Percentiles rank a stretch among this genome's conserved stretches.
These are phyloP conservation scores for Chloroceryle aenea DNA, from an alignment of 2,113 vertebrate species.

Conservation along the genomic window DNA sequence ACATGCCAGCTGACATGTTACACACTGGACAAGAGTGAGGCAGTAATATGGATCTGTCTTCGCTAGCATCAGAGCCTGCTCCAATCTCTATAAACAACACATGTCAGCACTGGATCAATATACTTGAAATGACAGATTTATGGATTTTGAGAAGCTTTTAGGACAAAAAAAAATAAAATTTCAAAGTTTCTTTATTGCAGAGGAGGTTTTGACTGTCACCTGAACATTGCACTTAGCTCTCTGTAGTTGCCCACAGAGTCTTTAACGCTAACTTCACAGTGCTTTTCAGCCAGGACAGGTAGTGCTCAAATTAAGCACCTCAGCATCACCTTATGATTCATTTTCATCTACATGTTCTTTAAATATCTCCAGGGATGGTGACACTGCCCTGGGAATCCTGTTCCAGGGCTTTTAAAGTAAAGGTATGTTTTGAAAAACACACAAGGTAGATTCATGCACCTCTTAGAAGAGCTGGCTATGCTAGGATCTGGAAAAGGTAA, in stretches of 20 bases:
- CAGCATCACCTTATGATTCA: neutral
- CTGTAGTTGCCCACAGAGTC: neutral
- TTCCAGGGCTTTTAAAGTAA: neutral
- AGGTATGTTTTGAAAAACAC: neutral
- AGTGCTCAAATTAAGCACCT: neutral
- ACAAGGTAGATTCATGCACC: neutral
- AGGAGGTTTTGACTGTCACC: neutral
- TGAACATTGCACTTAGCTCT: neutral
- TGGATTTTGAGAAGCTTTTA: constrained; percentile 52
- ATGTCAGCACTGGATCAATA: constrained; percentile 43
- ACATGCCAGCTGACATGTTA: constrained; percentile 22
- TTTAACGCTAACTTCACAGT: neutral
- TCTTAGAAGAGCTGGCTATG: neutral
- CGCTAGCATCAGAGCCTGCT: neutral
- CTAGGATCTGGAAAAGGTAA: neutral
- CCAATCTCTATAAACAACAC: constrained; percentile 22
- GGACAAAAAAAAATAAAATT: neutral
- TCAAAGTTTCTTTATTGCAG: neutral
- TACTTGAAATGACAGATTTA: constrained; percentile 49
- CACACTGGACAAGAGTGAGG: constrained; percentile 4
- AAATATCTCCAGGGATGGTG: neutral
- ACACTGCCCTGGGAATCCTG: neutral
- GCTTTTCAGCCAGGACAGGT: neutral
- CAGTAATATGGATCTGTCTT: constrained; percentile 15
- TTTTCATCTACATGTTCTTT: neutral